A percentile compares a stretch with the other conserved stretches of the same genome.
phyloP scores from a whole-genome alignment of 2,113 vertebrate species.

The Bos javanicus region DNA sequence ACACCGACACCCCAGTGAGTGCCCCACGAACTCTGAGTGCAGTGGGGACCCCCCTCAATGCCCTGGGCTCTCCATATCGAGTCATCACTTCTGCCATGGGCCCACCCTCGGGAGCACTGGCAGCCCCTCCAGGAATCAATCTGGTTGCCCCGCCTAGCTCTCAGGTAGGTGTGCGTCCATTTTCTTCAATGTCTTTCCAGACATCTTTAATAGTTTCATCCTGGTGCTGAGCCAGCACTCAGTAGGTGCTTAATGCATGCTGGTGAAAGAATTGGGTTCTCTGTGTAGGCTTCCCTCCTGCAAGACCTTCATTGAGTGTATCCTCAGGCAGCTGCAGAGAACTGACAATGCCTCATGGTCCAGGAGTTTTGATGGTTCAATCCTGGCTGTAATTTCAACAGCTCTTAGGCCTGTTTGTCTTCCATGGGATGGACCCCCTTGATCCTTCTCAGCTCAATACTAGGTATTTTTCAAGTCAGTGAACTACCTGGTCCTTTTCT shows the following conservation, averaged over 20 bases:
- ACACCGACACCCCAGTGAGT: slow-evolving; percentile 70
- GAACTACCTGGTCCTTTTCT: not conserved
- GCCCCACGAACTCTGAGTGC: slow-evolving; percentile 70
- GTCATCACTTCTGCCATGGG: slow-evolving; percentile 79
- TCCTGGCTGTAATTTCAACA: not conserved
- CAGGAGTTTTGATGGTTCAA: not conserved
- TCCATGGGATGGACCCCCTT: not conserved
- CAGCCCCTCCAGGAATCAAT: slow-evolving; percentile 75
- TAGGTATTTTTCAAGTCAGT: not conserved
- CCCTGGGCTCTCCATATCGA: slow-evolving; percentile 73
- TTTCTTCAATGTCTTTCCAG: rapidly evolving
- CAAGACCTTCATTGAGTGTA: rapidly evolving
- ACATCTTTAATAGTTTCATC: rapidly evolving
- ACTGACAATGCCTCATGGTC: not conserved
- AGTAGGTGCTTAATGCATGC: not conserved
- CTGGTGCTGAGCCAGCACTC: not conserved
- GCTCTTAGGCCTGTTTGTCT: not conserved
- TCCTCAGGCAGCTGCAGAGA: not conserved
- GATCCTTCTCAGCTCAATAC: not conserved
- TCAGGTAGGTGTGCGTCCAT: slow-evolving; percentile 70
- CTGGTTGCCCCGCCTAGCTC: slow-evolving; percentile 73
- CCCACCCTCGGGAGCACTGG: slow-evolving; percentile 72
- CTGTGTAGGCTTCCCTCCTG: not conserved
- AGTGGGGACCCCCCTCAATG: slow-evolving; percentile 52
- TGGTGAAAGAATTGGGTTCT: not conserved